A percentile compares a stretch with the other conserved stretches of the same genome.
Evolutionary conservation across 1,140 invertebrate species (phyloP).

Genomic region (Platyscapa corneri): DNA sequence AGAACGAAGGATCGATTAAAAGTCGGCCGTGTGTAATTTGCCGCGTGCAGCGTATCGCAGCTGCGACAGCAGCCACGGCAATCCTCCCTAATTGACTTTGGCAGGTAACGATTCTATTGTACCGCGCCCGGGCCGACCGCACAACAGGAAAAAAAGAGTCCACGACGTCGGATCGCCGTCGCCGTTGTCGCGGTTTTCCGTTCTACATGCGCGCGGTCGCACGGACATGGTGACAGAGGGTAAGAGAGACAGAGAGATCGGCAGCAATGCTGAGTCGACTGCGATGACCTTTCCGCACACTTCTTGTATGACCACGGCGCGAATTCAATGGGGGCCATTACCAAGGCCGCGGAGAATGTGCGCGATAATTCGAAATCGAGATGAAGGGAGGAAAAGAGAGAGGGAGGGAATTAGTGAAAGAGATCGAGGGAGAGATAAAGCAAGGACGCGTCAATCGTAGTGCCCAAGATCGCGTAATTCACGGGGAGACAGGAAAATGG

Average conservation of each 20-base stretch:
- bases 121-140: not conserved
- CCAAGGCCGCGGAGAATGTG: slow-evolving; percentile 35
- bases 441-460: not conserved
- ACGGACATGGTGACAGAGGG: not conserved
- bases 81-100: slow-evolving; percentile 51
- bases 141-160: not conserved
- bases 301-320: not conserved
- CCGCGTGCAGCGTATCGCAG: not conserved
- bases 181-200: slow-evolving; percentile 54
- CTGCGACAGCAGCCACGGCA: not conserved
- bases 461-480: slow-evolving; percentile 25
- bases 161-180: slow-evolving; percentile 12
- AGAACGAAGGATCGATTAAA: slow-evolving; percentile 19
- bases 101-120: slow-evolving; percentile 66
- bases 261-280: slow-evolving; percentile 65
- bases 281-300: not conserved
- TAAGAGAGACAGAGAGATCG: slow-evolving; percentile 44
- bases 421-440: not conserved
- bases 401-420: no score
- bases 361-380: slow-evolving; percentile 10
- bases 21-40: slow-evolving; percentile 26
- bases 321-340: slow-evolving; percentile 61
- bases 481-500: slow-evolving; percentile 27
- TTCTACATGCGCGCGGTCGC: slow-evolving; percentile 55
- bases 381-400: not conserved